Evolutionary conservation across 2,888 invertebrate species (phyloP).

Genomic region (Unio pictorum): DNA sequence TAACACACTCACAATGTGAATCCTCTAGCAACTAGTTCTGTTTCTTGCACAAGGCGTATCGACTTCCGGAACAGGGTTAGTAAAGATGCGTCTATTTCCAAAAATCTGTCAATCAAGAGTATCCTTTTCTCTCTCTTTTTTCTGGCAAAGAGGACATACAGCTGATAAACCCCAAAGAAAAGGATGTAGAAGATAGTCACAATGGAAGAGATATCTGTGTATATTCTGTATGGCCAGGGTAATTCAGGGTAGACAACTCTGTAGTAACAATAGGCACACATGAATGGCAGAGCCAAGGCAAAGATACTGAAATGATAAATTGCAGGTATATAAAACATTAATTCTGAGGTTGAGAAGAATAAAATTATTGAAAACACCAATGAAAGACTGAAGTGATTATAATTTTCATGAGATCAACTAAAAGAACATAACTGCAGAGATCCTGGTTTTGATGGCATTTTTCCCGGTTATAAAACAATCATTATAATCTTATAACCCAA

Average conservation of each 20-base stretch:
- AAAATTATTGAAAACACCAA: too few species aligned
- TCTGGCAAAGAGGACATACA: too few species aligned
- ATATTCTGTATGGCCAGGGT: conserved; percentile 9
- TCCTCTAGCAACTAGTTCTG: conserved; percentile 61
- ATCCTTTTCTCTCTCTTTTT: too few species aligned
- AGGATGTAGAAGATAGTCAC: conserved; percentile 9
- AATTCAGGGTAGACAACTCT: conserved; percentile 12
- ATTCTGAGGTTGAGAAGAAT: too few species aligned
- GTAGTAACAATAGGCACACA: conserved; percentile 10
- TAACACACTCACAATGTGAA: conserved; percentile 59
- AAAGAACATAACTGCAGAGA: too few species aligned
- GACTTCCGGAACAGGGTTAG: conserved; percentile 31
- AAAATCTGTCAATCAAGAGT: too few species aligned
- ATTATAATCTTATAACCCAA: too few species aligned
- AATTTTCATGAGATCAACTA: too few species aligned
- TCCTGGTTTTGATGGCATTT: too few species aligned
- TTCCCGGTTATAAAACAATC: too few species aligned
- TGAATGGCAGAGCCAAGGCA: conserved; percentile 9
- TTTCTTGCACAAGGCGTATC: conserved; percentile 59
- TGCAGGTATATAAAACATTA: too few species aligned
- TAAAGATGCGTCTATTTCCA: conserved; percentile 2
- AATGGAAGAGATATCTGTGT: conserved; percentile 13
- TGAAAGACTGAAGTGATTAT: too few species aligned
- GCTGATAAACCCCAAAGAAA: background rate
- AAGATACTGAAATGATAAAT: conserved; percentile 1